Evolutionary conservation across 1,140 invertebrate species (phyloP).

Genomic region (Drosophila kohkoa): DNA sequence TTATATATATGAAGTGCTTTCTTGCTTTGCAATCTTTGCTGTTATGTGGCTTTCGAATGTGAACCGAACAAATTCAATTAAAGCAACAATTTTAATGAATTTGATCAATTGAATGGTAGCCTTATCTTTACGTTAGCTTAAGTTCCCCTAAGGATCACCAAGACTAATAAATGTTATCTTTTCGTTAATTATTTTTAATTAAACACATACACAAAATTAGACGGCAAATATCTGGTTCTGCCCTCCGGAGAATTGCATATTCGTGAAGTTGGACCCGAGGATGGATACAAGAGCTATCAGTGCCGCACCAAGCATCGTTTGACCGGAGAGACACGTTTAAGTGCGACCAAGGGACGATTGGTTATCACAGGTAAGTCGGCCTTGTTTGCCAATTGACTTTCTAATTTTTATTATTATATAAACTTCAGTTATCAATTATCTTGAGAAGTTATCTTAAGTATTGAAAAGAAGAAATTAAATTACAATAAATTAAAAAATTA

Average conservation of each 20-base stretch:
- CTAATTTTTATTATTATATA: not conserved
- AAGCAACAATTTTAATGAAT: conserved; percentile 38
- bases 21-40: conserved; percentile 7
- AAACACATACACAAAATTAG: conserved; percentile 85
- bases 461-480: not conserved
- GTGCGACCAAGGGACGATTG: conserved; percentile 96
- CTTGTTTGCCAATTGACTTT: conserved; percentile 60
- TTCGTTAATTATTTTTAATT: conserved; percentile 20
- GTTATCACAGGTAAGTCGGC: conserved; percentile 96
- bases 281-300: conserved; percentile 97
- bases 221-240: conserved; percentile 96
- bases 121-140: conserved; percentile 43
- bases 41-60: conserved; percentile 60
- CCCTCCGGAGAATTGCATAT: conserved; percentile 97
- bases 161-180: conserved; percentile 49
- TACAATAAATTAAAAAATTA: not conserved
- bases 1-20: conserved; percentile 13
- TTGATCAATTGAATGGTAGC: conserved; percentile 30
- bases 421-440: conserved; percentile 37
- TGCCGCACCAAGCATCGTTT: conserved; percentile 97
- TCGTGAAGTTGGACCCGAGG: conserved; percentile 95
- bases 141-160: not conserved
- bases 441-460: not conserved
- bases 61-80: conserved; percentile 48
- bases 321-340: conserved; percentile 95